These are phyloP conservation scores for Elachura formosa DNA, from an alignment of 2,113 vertebrate species.

Conservation along the genomic window DNA sequence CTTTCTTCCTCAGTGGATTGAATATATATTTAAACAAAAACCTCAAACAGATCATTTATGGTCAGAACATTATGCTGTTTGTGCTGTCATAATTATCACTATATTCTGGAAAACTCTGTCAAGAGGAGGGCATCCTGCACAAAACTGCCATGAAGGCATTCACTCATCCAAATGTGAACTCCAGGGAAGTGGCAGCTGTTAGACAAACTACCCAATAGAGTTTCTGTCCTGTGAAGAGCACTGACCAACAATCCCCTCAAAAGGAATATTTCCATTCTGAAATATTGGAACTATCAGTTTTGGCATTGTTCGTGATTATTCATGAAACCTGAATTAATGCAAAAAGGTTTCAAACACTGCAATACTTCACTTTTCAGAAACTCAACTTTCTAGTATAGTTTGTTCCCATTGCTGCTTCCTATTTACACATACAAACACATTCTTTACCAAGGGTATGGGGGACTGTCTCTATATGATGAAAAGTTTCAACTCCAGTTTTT, in stretches of 20 bases:
- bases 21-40: not conserved
- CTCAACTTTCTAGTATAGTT: not conserved
- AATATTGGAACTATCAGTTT: not conserved
- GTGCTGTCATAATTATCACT: not conserved
- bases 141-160: not conserved
- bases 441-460: not conserved
- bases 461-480: not conserved
- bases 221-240: not conserved
- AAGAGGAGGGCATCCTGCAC: not conserved
- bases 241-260: not conserved
- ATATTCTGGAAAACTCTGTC: not conserved
- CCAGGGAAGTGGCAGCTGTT: not conserved
- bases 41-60: too few relatives aligned
- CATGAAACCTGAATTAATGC: accelerated
- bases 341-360: not conserved
- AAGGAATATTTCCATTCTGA: not conserved
- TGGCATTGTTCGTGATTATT: not conserved
- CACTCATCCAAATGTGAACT: not conserved
- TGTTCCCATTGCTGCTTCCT: not conserved
- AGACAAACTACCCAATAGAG: accelerated
- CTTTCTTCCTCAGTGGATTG: not conserved
- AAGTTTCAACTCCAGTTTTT: not conserved
- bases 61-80: not conserved
- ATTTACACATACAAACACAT: not conserved
- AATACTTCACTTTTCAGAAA: not conserved